Conservation (phyloP, 2,797 vertebrate species). For the Pangasius sanitwongsei region DNA sequence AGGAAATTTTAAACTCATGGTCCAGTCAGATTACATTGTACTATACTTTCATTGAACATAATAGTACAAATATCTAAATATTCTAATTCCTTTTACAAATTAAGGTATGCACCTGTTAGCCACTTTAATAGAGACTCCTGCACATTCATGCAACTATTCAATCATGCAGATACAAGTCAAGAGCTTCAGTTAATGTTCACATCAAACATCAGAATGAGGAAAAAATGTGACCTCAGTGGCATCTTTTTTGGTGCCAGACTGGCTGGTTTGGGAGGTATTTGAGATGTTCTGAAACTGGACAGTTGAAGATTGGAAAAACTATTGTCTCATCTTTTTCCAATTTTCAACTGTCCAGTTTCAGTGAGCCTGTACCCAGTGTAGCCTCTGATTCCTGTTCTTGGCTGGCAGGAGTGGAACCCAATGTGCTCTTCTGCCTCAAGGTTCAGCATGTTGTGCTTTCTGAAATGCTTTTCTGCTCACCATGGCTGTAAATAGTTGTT, state of each 20-base stretch:
- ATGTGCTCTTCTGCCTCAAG: neutral
- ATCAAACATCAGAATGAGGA: neutral
- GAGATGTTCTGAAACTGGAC: neutral
- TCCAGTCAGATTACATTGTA: neutral
- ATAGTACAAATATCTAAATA: neutral
- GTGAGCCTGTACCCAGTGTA: neutral
- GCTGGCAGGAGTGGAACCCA: neutral
- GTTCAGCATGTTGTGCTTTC: neutral
- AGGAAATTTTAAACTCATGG: neutral
- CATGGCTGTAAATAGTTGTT: neutral
- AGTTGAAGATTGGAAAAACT: neutral
- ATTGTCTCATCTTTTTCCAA: neutral
- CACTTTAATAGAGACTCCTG: neutral
- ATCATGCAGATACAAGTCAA: neutral
- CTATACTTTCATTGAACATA: neutral
- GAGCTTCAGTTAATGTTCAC: neutral
- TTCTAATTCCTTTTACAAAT: neutral
- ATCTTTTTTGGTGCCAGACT: neutral
- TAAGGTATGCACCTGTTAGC: too few relatives aligned
- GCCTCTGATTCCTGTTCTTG: neutral
- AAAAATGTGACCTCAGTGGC: neutral
- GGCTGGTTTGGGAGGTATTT: neutral
- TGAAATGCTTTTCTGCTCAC: neutral
- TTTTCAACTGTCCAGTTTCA: neutral
- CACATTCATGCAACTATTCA: neutral